A percentile compares a stretch with the other conserved stretches of the same genome.
Conservation (phyloP, 2,797 vertebrate genomes). For the Macropus fuliginosus region DNA sequence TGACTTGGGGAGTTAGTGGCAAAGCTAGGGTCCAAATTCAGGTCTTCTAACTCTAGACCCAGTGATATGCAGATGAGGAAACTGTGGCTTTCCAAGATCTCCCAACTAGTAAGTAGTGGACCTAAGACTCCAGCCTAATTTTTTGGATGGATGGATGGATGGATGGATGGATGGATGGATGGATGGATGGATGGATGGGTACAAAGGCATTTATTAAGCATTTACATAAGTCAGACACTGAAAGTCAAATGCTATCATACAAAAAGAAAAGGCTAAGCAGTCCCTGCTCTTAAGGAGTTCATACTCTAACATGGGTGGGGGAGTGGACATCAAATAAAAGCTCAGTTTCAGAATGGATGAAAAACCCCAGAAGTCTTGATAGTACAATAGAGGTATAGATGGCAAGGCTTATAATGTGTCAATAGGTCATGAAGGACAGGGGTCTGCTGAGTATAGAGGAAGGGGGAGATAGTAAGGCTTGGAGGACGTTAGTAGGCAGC, state of each 20-base stretch:
- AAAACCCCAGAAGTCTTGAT: background rate
- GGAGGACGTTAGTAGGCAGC: background rate
- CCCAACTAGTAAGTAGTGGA: background rate
- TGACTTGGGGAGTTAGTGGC: background rate
- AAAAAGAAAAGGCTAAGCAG: background rate
- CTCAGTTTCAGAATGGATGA: background rate
- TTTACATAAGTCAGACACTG: background rate
- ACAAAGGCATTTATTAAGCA: background rate
- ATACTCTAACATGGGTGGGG: background rate
- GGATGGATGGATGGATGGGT: background rate
- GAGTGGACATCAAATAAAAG: background rate
- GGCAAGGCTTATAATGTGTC: background rate
- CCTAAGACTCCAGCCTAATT: background rate
- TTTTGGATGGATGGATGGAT: background rate
- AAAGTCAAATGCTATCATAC: background rate
- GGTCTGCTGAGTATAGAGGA: background rate
- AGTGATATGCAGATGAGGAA: background rate
- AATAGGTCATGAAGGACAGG: background rate
- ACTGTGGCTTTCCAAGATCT: background rate
- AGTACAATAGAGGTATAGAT: background rate
- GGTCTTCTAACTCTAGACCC: background rate
- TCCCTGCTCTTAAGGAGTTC: background rate
- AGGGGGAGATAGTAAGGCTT: background rate
- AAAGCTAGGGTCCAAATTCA: background rate
- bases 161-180: background rate